Conservation (phyloP, 1,140 invertebrate species). For the Bombus terrestris region DNA sequence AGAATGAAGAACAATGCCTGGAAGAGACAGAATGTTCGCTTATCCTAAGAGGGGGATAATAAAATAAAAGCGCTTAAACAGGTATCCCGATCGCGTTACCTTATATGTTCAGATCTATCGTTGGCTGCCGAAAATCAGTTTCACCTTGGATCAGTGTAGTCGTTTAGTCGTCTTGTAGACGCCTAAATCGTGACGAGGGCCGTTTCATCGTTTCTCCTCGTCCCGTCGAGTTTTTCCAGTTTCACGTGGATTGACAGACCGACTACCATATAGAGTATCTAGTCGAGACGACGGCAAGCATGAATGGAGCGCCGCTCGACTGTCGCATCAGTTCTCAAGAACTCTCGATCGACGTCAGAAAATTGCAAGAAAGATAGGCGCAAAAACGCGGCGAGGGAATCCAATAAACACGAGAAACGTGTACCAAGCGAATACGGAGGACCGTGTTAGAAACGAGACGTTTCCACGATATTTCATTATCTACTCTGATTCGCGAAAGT, state of each 20-base stretch:
- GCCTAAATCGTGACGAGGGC: constrained; percentile 47
- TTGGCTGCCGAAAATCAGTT: constrained; percentile 34
- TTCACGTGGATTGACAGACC: constrained; percentile 51
- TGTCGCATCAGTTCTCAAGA: constrained; percentile 27
- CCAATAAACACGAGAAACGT: constrained; percentile 31
- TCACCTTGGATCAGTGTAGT: constrained; percentile 14
- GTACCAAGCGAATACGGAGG: constrained; percentile 54
- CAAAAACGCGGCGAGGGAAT: constrained; percentile 41
- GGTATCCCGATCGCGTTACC: constrained; percentile 14
- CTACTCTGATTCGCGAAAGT: not conserved
- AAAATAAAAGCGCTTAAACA: not conserved
- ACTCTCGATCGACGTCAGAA: constrained; percentile 27
- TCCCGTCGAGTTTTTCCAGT: constrained; percentile 57
- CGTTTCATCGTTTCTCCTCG: constrained; percentile 19
- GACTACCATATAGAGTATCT: constrained; percentile 55
- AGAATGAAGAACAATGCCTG: not conserved
- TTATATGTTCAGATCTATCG: constrained; percentile 37
- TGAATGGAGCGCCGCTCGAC: constrained; percentile 51
- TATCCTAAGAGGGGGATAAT: not conserved
- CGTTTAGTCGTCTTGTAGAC: constrained; percentile 24
- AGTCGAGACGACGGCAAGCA: constrained; percentile 33
- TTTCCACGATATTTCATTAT: not conserved
- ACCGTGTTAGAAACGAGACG: constrained; percentile 6
- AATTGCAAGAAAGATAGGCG: constrained; percentile 41
- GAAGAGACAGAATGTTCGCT: not conserved